Conservation (phyloP, 2,113 vertebrate genomes). For the Pica pica region DNA sequence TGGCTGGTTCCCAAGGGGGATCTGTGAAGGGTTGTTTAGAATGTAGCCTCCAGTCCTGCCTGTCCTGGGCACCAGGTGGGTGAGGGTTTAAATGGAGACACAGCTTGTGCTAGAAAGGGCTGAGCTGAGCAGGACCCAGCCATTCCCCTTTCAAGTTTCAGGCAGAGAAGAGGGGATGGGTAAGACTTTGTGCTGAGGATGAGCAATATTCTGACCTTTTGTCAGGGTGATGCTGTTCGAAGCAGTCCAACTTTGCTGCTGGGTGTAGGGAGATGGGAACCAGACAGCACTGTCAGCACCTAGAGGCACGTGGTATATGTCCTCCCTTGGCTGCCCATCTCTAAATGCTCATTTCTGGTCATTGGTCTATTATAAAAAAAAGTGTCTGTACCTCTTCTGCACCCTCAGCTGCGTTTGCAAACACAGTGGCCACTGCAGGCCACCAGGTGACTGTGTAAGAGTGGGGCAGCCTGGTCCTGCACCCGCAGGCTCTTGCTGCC, state of each 20-base stretch:
- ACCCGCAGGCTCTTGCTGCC: no score
- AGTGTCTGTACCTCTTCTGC: neutral
- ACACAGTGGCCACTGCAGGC: neutral
- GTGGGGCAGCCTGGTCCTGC: neutral
- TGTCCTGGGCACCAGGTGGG: neutral
- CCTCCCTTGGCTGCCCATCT: neutral
- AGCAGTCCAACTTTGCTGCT: neutral
- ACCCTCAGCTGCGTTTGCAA: neutral
- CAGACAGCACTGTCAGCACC: neutral
- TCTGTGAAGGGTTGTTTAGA: neutral
- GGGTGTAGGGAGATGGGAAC: neutral
- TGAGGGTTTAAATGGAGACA: neutral
- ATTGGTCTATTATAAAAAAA: neutral
- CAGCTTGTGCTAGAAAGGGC: neutral
- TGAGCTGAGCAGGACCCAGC: neutral
- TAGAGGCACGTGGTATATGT: rapidly evolving
- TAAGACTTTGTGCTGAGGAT: rapidly evolving
- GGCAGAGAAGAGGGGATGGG: neutral
- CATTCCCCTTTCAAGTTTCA: neutral
- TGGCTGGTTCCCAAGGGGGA: neutral
- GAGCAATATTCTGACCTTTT: neutral
- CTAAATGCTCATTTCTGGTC: neutral
- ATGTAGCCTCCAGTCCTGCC: neutral
- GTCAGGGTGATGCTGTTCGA: neutral
- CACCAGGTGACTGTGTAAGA: neutral